Percentiles rank a stretch among this genome's conserved stretches.
Conservation (phyloP, 2,888 invertebrate genomes). For the Mechanitis mazaeus region DNA sequence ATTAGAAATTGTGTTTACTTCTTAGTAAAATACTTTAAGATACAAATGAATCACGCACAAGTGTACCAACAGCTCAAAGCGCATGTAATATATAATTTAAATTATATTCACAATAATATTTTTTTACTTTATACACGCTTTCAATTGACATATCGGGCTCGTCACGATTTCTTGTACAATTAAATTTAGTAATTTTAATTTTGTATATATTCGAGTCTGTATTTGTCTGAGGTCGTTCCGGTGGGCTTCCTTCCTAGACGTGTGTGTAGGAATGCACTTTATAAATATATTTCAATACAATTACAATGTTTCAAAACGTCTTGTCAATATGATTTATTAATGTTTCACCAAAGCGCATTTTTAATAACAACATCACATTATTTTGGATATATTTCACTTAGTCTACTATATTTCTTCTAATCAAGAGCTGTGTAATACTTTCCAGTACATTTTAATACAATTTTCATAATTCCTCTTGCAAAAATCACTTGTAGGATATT, state of each 20-base stretch:
- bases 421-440: no score
- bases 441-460: no score
- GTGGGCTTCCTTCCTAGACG: slow-evolving; percentile 17
- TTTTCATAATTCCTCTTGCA: no score
- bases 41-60: slow-evolving; percentile 8
- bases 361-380: no score
- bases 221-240: slow-evolving; percentile 23
- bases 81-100: slow-evolving; percentile 20
- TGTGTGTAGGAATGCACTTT: background rate
- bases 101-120: slow-evolving; percentile 34
- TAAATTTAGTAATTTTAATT: slow-evolving; percentile 48
- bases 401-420: no score
- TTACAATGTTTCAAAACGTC: no score
- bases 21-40: background rate
- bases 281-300: background rate
- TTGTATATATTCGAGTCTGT: slow-evolving; percentile 28
- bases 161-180: slow-evolving; percentile 68
- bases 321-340: no score
- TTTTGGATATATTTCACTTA: no score
- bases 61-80: slow-evolving; percentile 12
- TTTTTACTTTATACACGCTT: slow-evolving; percentile 65
- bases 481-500: no score
- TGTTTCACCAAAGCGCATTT: no score
- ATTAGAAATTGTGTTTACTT: no score
- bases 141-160: slow-evolving; percentile 74